A percentile compares a stretch with the other conserved stretches of the same genome.
These are phyloP conservation scores for Podarcis cretensis DNA, from an alignment of 2,113 vertebrate species.

Conservation along the genomic window DNA sequence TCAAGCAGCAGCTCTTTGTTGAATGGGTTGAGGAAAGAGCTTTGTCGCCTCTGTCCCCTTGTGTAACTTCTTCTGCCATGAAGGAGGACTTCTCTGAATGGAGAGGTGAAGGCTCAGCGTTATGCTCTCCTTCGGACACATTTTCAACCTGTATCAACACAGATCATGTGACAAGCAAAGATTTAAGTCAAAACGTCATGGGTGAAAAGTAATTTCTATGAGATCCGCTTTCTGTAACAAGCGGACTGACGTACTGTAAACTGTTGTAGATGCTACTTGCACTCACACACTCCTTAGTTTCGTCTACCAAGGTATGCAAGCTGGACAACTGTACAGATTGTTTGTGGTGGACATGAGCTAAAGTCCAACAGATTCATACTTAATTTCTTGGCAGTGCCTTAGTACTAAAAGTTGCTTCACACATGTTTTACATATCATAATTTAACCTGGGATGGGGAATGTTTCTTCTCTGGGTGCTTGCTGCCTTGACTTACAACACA, in stretches of 20 bases:
- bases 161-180: neutral
- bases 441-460: no score
- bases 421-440: neutral
- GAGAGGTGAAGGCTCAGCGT: neutral
- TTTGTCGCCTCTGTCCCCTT: neutral
- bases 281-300: neutral
- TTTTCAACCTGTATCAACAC: constrained; percentile 30
- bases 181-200: neutral
- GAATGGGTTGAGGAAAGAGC: neutral
- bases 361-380: no score
- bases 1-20: neutral
- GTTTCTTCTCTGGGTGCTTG: no score
- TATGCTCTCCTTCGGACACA: constrained; percentile 9
- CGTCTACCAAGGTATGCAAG: neutral
- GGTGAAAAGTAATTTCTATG: neutral
- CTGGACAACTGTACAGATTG: no score
- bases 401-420: no score
- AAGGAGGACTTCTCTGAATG: constrained; percentile 10
- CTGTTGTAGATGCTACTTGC: neutral
- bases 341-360: no score
- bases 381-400: no score
- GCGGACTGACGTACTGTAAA: neutral
- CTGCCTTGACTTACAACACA: neutral
- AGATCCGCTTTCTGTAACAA: neutral
- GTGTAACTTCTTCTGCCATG: constrained; percentile 12